phyloP scores from a whole-genome alignment of 2,113 vertebrate genomes.

The Eubucco bourcierii region DNA sequence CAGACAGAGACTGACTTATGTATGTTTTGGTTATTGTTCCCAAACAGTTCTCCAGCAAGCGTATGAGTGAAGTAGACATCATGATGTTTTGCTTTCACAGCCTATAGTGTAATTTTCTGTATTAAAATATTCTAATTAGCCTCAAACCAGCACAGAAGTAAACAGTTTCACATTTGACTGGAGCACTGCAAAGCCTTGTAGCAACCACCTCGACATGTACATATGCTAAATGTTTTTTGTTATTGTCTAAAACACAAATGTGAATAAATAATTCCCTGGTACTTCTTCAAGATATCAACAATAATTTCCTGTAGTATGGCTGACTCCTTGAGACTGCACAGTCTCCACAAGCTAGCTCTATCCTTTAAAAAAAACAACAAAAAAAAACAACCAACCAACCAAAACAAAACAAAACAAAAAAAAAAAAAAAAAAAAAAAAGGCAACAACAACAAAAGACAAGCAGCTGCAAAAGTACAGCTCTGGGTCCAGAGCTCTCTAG shows the following conservation, averaged over 20 bases:
- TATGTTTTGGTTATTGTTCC: no score
- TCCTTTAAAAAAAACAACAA: neutral
- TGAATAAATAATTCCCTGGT: conserved; percentile 4
- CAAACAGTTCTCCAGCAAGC: no score
- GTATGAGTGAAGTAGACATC: no score
- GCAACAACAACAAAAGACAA: no score
- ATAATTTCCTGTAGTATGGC: neutral
- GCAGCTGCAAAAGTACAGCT: conserved; percentile 6
- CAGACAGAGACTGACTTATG: no score
- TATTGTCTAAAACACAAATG: neutral
- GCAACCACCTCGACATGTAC: rapidly evolving
- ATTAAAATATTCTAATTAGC: no score
- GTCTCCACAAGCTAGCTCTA: neutral
- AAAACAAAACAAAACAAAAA: neutral
- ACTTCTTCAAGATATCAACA: neutral
- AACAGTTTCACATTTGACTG: neutral
- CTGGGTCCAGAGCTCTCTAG: neutral
- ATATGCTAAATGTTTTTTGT: neutral
- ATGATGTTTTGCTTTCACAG: no score
- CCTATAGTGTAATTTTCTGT: no score
- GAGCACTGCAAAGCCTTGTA: neutral
- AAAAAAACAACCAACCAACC: no score
- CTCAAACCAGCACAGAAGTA: no score
- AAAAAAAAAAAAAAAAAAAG: neutral
- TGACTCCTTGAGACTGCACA: neutral